Evolutionary conservation across 2,113 vertebrate species (phyloP).

Genomic region (Ahaetulla prasina): DNA sequence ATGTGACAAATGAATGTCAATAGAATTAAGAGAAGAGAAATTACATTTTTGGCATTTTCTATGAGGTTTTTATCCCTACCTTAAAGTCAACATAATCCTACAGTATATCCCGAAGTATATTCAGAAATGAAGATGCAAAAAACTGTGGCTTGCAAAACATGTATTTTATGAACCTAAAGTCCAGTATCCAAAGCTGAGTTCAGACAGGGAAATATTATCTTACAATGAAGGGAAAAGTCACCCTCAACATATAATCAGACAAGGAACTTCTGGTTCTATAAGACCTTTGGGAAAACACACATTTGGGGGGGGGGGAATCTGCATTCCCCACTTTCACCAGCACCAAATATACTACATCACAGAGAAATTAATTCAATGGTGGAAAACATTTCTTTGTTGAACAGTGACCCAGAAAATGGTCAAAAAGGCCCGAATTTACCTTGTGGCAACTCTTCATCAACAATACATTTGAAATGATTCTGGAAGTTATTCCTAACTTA

Average conservation of each 20-base stretch:
- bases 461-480: not conserved
- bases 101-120: not conserved
- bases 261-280: not conserved
- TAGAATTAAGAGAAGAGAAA: not conserved
- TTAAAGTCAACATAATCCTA: not conserved
- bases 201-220: not conserved
- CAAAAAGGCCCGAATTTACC: not conserved
- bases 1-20: not conserved
- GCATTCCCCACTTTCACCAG: not conserved
- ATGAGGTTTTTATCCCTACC: not conserved
- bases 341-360: not conserved
- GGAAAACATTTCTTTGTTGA: not conserved
- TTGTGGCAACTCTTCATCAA: not conserved
- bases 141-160: not conserved
- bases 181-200: not conserved
- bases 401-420: not conserved
- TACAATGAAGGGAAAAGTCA: not conserved
- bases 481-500: not conserved
- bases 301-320: not conserved
- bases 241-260: not conserved
- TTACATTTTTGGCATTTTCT: not conserved
- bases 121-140: not conserved
- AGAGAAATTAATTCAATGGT: not conserved
- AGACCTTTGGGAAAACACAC: not conserved
- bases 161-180: not conserved